Evolutionary conservation across 2,797 vertebrate species (phyloP), one percentile per base, ranked within the genome.

Genomic region (Acipenser oxyrinchus): DNA sequence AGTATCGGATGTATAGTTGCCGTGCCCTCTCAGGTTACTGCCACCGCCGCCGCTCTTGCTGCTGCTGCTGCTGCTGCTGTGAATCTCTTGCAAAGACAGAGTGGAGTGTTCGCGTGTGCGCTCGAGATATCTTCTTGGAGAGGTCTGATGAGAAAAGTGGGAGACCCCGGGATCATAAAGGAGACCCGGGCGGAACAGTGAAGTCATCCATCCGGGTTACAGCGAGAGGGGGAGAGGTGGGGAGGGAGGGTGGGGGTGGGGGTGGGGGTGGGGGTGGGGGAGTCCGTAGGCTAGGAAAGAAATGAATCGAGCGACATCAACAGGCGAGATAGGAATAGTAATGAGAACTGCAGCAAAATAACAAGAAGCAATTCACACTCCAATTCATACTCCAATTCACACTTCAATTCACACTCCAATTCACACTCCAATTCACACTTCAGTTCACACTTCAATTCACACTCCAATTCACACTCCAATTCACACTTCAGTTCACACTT

Each of bases 131-230:
- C 49, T 11, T 52, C 10, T 18, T 75, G 78, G 70, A 86, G 82
- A 76, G 81, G 87, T 91, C 85, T 92, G 87, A 71, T 84, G 86
- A 78, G 81, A 81, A 78, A 84, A 87, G 83, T 84, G 90, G 89
- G 90, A 90, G 88, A 91, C 91, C 93, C 91, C 91, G 89, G 86
- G 91, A 93, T 94, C 93, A 96, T 93, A 93, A 93, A 93, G 93
- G 91, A 91, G 95, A 93, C 93, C 93, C 91, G 81, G 88, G 88
- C 88, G 89, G 89, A 93, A 88, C 87, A 90, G 92, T 96, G 95
- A 96, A 96, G 94, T 96, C 94, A 96, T 95, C 89, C 90, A 94
- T 91, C 92, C 90, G 92, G 89, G 91, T 80, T 84, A 87, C 76
- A 73, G 74, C 86, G 80, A 79, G 73, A 74, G 60, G 75, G 60